A percentile compares a stretch with the other conserved stretches of the same genome.
Conservation (phyloP, 2,113 vertebrate genomes). For the Aythya baeri region DNA sequence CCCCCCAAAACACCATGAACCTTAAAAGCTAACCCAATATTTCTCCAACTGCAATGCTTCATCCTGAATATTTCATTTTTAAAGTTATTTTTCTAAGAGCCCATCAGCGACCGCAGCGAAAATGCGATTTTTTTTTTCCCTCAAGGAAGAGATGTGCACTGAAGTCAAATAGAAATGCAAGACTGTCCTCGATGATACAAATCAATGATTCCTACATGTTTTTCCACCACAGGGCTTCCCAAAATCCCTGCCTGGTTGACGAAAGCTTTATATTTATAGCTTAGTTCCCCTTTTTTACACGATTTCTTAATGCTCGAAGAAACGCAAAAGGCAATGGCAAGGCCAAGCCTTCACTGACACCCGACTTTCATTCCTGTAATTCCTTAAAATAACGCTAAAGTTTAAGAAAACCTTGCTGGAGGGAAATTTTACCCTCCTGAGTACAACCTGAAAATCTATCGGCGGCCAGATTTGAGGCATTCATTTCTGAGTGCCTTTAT, state of each 20-base stretch:
- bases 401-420: not conserved
- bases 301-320: not conserved
- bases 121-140: not conserved
- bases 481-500: not conserved
- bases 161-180: fast-evolving
- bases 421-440: not conserved
- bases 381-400: not conserved
- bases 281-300: not conserved
- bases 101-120: not conserved
- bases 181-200: not conserved
- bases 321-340: not conserved
- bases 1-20: fast-evolving
- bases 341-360: not conserved
- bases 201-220: not conserved
- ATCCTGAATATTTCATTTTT: not conserved
- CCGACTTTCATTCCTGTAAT: not conserved
- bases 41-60: not conserved
- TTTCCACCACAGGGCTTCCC: not conserved
- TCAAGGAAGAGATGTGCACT: not conserved
- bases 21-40: not conserved
- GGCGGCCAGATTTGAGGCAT: not conserved
- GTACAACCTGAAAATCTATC: fast-evolving
- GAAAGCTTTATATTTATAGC: not conserved
- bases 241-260: not conserved
- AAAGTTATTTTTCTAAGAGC: not conserved